Evolutionary conservation across 1,140 invertebrate genomes (phyloP).

Genomic region (Hyposmocoma kahamanoa): DNA sequence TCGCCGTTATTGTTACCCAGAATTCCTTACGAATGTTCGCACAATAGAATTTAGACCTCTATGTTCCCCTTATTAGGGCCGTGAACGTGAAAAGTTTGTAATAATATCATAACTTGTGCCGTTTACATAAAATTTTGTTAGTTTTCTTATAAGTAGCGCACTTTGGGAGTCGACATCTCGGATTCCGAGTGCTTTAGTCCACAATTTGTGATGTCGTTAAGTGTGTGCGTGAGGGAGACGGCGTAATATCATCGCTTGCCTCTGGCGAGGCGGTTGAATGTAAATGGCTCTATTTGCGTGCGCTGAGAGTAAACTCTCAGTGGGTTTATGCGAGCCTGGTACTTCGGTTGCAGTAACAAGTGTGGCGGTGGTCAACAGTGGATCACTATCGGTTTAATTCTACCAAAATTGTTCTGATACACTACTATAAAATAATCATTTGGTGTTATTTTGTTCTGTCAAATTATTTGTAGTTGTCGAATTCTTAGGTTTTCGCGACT

Average conservation of each 20-base stretch:
- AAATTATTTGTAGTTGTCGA: too few relatives aligned
- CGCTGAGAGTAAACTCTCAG: slow-evolving; percentile 57
- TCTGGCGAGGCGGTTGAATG: slow-evolving; percentile 51
- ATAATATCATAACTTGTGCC: neutral
- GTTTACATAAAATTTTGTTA: slow-evolving; percentile 60
- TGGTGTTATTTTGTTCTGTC: too few relatives aligned
- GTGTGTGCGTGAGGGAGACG: slow-evolving; percentile 40
- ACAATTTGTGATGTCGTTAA: slow-evolving; percentile 64
- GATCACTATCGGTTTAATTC: too few relatives aligned
- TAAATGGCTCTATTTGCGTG: slow-evolving; percentile 70
- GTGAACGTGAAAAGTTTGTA: slow-evolving; percentile 20
- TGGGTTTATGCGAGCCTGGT: slow-evolving; percentile 59
- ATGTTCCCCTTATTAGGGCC: too few relatives aligned
- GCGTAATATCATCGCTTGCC: slow-evolving; percentile 22
- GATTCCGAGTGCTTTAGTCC: slow-evolving; percentile 48
- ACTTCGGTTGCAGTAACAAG: slow-evolving; percentile 35
- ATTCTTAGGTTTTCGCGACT: too few relatives aligned
- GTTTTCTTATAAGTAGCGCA: slow-evolving; percentile 40
- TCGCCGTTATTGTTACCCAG: too few relatives aligned
- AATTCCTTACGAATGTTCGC: too few relatives aligned
- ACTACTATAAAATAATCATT: too few relatives aligned
- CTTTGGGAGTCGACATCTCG: slow-evolving; percentile 31
- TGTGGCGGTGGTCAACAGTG: neutral
- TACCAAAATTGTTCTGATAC: too few relatives aligned
- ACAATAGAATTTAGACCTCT: too few relatives aligned